Base-by-base conservation (phyloP, 2,113 vertebrate species). In the Plectropomus leopardus region DNA sequence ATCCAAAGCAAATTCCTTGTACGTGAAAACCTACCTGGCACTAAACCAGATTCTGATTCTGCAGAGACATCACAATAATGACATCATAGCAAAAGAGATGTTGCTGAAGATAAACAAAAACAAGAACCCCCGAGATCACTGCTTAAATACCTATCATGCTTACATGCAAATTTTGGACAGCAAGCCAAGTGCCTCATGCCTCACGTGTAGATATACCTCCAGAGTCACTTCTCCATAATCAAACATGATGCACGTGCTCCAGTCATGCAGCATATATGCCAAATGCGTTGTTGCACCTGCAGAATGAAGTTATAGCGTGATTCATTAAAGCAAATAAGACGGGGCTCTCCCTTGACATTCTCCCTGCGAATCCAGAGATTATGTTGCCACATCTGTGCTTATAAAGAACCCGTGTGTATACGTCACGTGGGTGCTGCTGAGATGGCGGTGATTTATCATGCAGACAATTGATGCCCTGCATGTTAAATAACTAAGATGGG, bases 371-470 rank as follows among this genome's bases (percentile, higher is more conserved):
- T 83, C 74, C 72, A 44, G 74, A 84, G 81, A 86, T 90, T 75
- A 72, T 53, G 73, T 61, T 70, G 68, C 34, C 80, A 86, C 90
- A 92, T 92, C 87, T 91, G 88, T 58, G 85, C 73, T 67, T 82
- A 66, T 90, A 89, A 84, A 90, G 72, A 82, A 77, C 83, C 80
- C 54, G 36, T 36, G 83, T 86, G 82, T 64, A 66, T 74, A 59
- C 86, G 92, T 86, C 90, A 80, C 78, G 53, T 42, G 86, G 84
- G 88, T 72, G 59, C 61, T 9, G 65, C 64, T 28, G 76, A 59
- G 86, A 92, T 78, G 87, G 72, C 69, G 36, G 75, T 47, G 84
- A 92, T 93, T 91, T 8, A 92, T 94, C 93, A 89, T 36, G 66
- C 34, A 19, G 47, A 74, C 89, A 84, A 92, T 92, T 89, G 90